Evolutionary conservation across 2,797 vertebrate genomes (phyloP), one percentile per base, ranked within the genome.

Genomic region (Anas flavirostris): DNA sequence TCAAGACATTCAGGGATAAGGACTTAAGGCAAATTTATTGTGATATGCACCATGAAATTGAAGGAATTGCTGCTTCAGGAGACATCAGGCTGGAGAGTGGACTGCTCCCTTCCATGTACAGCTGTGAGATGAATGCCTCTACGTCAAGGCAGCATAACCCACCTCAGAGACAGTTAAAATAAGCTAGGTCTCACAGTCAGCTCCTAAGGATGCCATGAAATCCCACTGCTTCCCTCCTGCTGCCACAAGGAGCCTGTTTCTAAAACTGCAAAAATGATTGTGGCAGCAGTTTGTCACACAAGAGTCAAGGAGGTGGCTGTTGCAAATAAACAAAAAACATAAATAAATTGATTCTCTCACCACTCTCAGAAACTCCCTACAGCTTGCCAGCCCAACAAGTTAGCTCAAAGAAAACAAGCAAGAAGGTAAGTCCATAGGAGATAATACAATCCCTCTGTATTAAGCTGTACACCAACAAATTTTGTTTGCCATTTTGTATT

Each of bases 21-120:
- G 28, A 48, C 17, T 0, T 2, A 31, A 31, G 44, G 18, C 8
- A 4, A 68, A 83, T 2, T 8, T 5, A 2, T 8, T 2, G 41
- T 3, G 48, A 28, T 21, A 16, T 5, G 37, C 67, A 12, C 3
- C 5, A 5, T 1, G 0, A 1, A 3, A 2, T 0, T 2, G 55
- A 60, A 66, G 63, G 44, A 60, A 37, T 0, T 0, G 7, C 53
- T 14, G 74, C 48, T 83, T 12, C 8, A 41, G 25, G 11, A 72
- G 68, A 25, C 46, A 33, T 11, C 1, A 4, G 78, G 50, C 33
- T 1, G 23, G 43, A 43, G 53, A 82, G 23, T 28, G 14, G 41
- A 3, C 23, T 5, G n/a, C 55, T 74, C 33, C 16, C 1, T 13
- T 23, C 41, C 12, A 33, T 1, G 4, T 2, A 7, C 53, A 22